These are phyloP conservation scores for Cyanoramphus novaezelandiae DNA, from an alignment of 2,113 vertebrate genomes.

Conservation along the genomic window DNA sequence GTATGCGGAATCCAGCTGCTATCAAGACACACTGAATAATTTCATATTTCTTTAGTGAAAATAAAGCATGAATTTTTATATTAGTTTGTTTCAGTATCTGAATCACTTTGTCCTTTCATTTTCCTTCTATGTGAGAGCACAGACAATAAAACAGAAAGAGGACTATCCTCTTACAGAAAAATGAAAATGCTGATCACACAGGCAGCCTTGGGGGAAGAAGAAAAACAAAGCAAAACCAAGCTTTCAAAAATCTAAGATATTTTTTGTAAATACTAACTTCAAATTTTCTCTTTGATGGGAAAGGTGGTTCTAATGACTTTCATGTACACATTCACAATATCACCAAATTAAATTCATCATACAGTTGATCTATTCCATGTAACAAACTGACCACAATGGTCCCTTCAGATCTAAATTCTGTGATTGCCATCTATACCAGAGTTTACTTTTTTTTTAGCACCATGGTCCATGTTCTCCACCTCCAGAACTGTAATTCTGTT, in stretches of 20 bases:
- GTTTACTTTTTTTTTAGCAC: background rate
- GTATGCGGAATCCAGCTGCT: background rate
- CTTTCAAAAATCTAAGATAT: background rate
- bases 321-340: background rate
- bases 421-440: accelerated
- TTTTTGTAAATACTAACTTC: background rate
- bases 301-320: background rate
- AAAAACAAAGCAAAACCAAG: background rate
- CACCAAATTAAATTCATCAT: background rate
- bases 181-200: background rate
- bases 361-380: background rate
- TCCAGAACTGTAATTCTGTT: background rate
- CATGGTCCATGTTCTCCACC: background rate
- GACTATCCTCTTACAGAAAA: background rate
- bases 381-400: background rate
- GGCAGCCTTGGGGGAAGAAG: background rate
- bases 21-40: background rate
- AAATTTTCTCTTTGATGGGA: background rate
- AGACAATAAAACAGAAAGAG: background rate
- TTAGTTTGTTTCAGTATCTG: background rate
- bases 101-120: background rate
- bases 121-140: background rate
- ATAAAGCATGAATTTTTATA: background rate
- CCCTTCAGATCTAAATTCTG: background rate
- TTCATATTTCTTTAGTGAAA: background rate